Evolutionary conservation across 2,888 invertebrate genomes (phyloP).

Genomic region (Apotomis betuletana): DNA sequence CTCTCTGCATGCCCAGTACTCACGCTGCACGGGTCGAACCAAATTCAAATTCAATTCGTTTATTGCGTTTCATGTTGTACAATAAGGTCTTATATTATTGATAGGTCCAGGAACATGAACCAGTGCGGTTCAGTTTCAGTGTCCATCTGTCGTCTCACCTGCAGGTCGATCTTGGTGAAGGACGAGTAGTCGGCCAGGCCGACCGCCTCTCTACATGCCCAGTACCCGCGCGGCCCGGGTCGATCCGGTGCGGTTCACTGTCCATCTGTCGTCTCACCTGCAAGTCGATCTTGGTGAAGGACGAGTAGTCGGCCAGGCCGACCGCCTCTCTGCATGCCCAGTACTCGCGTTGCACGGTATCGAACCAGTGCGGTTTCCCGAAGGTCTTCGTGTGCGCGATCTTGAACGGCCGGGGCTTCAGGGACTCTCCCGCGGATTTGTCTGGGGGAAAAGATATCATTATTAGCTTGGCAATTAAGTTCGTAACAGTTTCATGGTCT

Average conservation of each 20-base stretch:
- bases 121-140: slow-evolving; percentile 87
- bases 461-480: not conserved
- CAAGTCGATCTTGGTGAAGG: slow-evolving; percentile 97
- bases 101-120: too few species aligned
- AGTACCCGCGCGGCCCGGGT: slow-evolving; percentile 94
- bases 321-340: slow-evolving; percentile 96
- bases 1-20: slow-evolving; percentile 97
- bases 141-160: slow-evolving; percentile 81
- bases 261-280: slow-evolving; percentile 84
- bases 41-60: too few species aligned
- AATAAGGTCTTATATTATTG: too few species aligned
- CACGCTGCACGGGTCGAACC: slow-evolving; percentile 94
- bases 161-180: slow-evolving; percentile 97
- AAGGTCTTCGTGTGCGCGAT: slow-evolving; percentile 93
- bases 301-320: slow-evolving; percentile 97
- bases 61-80: too few species aligned
- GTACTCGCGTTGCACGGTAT: slow-evolving; percentile 93
- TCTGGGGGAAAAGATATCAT: slow-evolving; percentile 59
- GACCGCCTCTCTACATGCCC: slow-evolving; percentile 95
- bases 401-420: slow-evolving; percentile 78
- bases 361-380: slow-evolving; percentile 97
- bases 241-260: slow-evolving; percentile 77
- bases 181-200: slow-evolving; percentile 98
- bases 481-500: too few species aligned
- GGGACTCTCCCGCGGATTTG: slow-evolving; percentile 57